Evolutionary conservation across 2,113 vertebrate species (phyloP).

Genomic region (Geothlypis trichas): DNA sequence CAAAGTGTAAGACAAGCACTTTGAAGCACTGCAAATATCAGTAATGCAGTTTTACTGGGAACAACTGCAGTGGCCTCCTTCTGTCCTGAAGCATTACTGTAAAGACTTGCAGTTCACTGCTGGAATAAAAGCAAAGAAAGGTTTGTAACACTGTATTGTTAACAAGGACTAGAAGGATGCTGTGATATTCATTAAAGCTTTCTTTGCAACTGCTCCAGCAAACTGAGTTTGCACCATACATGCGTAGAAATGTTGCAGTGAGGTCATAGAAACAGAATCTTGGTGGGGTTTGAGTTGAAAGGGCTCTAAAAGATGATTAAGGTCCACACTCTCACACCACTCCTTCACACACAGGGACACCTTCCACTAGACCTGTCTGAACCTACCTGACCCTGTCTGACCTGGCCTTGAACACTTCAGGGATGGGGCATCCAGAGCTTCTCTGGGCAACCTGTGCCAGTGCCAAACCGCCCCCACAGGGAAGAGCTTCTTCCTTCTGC

Average conservation of each 20-base stretch:
- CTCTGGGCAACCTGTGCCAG: not conserved
- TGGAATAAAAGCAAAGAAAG: not conserved
- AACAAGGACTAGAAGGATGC: not conserved
- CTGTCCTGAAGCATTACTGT: constrained; percentile 12
- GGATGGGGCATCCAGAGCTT: too few relatives aligned
- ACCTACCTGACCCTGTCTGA: not conserved
- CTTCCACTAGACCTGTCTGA: not conserved
- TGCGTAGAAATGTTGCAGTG: not conserved
- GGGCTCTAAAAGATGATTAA: fast-evolving
- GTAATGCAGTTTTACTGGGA: not conserved
- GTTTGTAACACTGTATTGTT: not conserved
- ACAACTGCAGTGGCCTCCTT: not conserved
- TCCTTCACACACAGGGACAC: too few relatives aligned
- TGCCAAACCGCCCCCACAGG: fast-evolving
- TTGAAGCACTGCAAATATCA: not conserved
- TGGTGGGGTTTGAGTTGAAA: not conserved
- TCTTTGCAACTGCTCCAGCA: not conserved
- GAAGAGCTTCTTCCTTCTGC: not conserved
- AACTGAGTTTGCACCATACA: not conserved
- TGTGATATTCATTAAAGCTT: not conserved
- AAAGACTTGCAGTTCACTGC: not conserved
- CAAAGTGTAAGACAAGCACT: not conserved
- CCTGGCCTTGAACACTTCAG: not conserved
- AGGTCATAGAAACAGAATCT: not conserved
- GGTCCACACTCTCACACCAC: fast-evolving